Base-by-base conservation (phyloP, 2,113 vertebrate species). In the Geothlypis trichas region DNA sequence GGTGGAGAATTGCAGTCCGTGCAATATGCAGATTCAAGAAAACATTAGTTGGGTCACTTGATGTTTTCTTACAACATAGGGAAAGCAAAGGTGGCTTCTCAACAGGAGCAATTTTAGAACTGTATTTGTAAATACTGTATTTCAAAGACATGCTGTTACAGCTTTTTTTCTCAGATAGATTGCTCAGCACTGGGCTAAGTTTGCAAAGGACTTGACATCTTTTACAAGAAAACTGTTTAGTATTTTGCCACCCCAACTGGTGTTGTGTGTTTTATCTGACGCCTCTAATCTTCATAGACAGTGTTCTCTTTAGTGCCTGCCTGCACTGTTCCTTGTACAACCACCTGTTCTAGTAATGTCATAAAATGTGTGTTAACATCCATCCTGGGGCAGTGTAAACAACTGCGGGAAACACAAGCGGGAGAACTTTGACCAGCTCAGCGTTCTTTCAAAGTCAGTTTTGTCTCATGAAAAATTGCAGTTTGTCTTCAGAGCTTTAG, bases 341-440 rank as follows among this genome's bases (percentile, higher is more conserved):
- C 51, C 41, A 26, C 75, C 67, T 94, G 49, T 18, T 44, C 21
- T 47, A n/a, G 51, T 20, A 76, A 46, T 63, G 84, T 85, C 75
- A 83, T 90, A 89, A 93, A 95, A 76, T 20, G 59, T 59, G 16
- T 79, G 49, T 63, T 91, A 58, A 59, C 30, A 52, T 62, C 79
- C 46, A 69, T 66, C 68, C 62, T 0, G 7, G 39, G 57, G 85
- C 87, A 67, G 39, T 42, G 63, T 73, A 83, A 80, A 90, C 90
- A 91, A 55, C 0, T 58, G 75, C 28, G 1, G 52, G 67, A 95
- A 89, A 87, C 0, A 1, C 35, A 58, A 87, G 33, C 0, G 21
- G 55, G 46, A 42, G 84, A 93, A 90, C 87, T 95, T 93, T 79
- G 90, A 87, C 89, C 91, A 84, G 62, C 26, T 79, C 3, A 8